A percentile compares a stretch with the other conserved stretches of the same genome.
phyloP scores from a whole-genome alignment of 2,888 invertebrate species.

The Arge pagana region DNA sequence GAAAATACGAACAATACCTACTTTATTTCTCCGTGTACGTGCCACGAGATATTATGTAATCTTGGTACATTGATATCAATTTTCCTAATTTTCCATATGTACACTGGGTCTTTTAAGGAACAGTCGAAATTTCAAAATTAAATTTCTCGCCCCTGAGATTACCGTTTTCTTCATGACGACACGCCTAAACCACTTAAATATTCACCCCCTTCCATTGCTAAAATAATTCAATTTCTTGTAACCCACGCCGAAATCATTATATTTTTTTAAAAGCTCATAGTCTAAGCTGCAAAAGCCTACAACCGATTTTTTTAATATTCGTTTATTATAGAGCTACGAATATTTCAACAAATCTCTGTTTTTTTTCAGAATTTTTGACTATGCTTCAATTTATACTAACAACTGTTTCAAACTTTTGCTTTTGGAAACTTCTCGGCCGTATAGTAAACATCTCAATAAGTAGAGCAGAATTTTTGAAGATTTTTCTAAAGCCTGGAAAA shows the following conservation, averaged over 20 bases:
- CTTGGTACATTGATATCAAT: too few relatives aligned
- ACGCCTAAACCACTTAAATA: conserved; percentile 18
- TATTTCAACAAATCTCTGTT: conserved; percentile 9
- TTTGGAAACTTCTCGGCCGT: conserved; percentile 8
- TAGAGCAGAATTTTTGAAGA: neutral
- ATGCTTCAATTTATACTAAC: conserved; percentile 17
- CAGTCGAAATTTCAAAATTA: too few relatives aligned
- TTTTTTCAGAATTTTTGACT: conserved; percentile 13
- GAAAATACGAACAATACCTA: too few relatives aligned
- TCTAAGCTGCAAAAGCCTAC: conserved; percentile 17
- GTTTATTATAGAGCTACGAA: conserved; percentile 19
- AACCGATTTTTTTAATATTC: conserved; percentile 21
- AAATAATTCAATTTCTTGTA: conserved; percentile 24
- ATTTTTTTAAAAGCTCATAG: conserved; percentile 21
- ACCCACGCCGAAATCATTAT: conserved; percentile 19
- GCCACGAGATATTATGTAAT: too few relatives aligned
- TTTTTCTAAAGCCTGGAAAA: neutral
- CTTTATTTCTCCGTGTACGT: too few relatives aligned
- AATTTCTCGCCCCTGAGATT: too few relatives aligned
- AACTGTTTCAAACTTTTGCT: conserved; percentile 14
- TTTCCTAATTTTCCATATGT: too few relatives aligned
- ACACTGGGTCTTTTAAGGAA: too few relatives aligned
- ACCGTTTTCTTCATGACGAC: conserved; percentile 12
- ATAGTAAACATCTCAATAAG: conserved; percentile 4
- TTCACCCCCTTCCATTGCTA: conserved; percentile 21